Base-by-base conservation (phyloP, 2,797 vertebrate genomes). In the Pogonophryne albipinna region DNA sequence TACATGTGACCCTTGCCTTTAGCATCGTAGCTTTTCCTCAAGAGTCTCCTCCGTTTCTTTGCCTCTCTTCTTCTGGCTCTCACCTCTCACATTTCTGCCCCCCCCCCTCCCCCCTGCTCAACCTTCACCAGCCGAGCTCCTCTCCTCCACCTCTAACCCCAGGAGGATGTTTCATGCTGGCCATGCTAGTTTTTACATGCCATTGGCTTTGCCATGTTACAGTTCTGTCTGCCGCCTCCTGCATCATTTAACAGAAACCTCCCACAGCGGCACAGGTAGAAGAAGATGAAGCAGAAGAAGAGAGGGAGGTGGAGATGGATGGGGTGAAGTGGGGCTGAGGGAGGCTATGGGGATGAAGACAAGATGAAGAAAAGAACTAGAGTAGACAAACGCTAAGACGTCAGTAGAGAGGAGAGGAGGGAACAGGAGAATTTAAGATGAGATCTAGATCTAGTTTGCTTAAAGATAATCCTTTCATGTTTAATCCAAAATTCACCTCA, bases 211-310 rank as follows among this genome's bases (percentile, higher is more conserved):
- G 79, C 89, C 85, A 77, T 91, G 93, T 93, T 92, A 88, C 79
- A 87, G 76, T 81, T 90, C 88, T 90, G 87, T 93, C 90, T 89
- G 85, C 88, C 70, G 81, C 77, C 87, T 92, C 79, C 85, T 94
- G 91, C 92, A 93, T 94, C 91, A 93, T 93, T 95, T 93, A 94
- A 66, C 90, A 93, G 86, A 79, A 83, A 83, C 85, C 82, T 91
- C 86, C 86, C 90, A 84, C 84, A 66, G 86, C 52, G 90, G 84
- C 66, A 84, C 91, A 92, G 88, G 84, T 92, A 84, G 71, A 47
- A 66, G 82, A 69, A 60, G 85, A 69, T 45, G 62, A 71, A 58
- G 85, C 65, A 47, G 62, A 38, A 9, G 34, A 38, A 38, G 60
- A 75, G 31, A 16, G 64, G 53, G 74, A 68, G 78, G 58, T 41